phyloP scores from a whole-genome alignment of 2,797 vertebrate genomes.

The Trachops cirrhosus region DNA sequence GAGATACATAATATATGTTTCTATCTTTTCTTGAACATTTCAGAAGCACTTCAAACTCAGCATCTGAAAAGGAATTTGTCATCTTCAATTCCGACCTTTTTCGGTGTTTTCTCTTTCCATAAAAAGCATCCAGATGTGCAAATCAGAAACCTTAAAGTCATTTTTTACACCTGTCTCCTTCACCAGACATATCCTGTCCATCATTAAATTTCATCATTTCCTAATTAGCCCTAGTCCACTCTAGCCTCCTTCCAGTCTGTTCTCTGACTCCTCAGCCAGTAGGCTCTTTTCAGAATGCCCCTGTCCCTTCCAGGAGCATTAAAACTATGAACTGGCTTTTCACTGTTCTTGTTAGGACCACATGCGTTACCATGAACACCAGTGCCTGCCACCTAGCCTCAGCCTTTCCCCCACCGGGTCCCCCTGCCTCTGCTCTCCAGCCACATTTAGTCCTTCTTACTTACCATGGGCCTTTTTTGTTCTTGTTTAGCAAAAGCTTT shows the following conservation, averaged over 20 bases:
- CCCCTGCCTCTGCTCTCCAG: not conserved
- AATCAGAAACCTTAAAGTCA: not conserved
- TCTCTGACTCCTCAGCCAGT: not conserved
- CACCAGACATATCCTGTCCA: not conserved
- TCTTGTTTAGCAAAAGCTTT: not conserved
- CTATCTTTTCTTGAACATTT: not conserved
- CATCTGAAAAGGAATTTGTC: not conserved
- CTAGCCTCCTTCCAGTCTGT: not conserved
- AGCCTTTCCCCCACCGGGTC: not conserved
- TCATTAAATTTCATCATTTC: not conserved
- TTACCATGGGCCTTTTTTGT: not conserved
- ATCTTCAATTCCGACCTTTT: not conserved
- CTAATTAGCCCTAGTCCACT: not conserved
- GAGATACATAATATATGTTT: not conserved
- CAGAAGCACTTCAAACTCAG: not conserved
- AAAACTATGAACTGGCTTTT: not conserved
- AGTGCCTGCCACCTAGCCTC: not conserved
- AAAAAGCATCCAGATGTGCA: not conserved
- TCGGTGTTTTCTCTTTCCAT: not conserved
- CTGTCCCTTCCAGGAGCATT: not conserved
- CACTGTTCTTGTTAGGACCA: not conserved
- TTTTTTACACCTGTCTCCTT: not conserved
- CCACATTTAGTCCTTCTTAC: not conserved
- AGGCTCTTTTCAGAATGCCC: not conserved
- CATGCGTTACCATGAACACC: not conserved